phyloP scores from a whole-genome alignment of 2,888 invertebrate genomes.

The Steinernema scapterisci region DNA sequence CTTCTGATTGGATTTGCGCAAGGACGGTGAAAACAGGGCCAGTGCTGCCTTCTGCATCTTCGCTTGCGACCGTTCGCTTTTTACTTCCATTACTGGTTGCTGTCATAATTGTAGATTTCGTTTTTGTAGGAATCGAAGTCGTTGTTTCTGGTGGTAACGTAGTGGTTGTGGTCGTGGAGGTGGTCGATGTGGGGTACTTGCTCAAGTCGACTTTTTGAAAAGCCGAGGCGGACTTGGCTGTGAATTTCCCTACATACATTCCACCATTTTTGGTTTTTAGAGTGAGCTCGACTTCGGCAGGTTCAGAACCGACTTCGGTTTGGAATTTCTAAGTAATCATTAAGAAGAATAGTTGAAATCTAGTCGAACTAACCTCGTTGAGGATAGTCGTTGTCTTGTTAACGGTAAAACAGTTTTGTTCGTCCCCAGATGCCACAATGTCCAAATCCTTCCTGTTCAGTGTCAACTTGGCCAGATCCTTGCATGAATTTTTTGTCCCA shows the following conservation, averaged over 20 bases:
- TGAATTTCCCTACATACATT: background rate
- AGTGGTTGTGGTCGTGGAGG: background rate
- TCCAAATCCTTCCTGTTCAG: too few species aligned
- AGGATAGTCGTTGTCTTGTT: background rate
- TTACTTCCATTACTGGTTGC: too few species aligned
- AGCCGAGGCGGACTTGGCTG: too few species aligned
- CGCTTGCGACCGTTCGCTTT: too few species aligned
- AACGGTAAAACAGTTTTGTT: background rate
- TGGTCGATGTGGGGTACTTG: background rate
- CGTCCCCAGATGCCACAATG: background rate
- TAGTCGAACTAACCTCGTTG: background rate
- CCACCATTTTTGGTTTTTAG: background rate
- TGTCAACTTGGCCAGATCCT: background rate
- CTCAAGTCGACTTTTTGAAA: background rate
- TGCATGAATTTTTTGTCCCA: background rate
- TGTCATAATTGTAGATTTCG: background rate
- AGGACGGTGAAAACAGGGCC: background rate
- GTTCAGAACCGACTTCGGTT: background rate
- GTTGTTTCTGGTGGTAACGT: background rate
- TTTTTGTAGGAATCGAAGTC: background rate
- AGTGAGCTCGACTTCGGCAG: background rate
- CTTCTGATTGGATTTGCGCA: background rate
- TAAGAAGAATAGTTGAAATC: background rate
- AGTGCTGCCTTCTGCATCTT: background rate
- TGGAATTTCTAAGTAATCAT: background rate